These are phyloP conservation scores for Drosophila miranda DNA, from an alignment of 1,140 invertebrate species.

Conservation along the genomic window DNA sequence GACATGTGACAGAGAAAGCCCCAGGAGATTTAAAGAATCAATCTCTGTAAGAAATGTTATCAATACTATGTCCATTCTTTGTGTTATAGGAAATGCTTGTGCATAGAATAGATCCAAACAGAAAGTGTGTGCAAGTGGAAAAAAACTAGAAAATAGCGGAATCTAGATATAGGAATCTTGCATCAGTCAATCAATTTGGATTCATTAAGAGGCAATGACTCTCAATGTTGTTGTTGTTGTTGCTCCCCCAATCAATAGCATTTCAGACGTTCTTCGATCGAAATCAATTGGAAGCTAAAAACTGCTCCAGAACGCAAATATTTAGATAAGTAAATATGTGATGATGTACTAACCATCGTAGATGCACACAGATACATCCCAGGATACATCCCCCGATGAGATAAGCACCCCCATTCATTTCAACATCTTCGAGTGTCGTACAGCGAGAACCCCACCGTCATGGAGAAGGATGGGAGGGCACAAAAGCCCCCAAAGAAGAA, in stretches of 20 bases:
- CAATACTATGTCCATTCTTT: no score
- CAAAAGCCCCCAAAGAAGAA: slow-evolving; percentile 25
- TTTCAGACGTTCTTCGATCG: slow-evolving; percentile 18
- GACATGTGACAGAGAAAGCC: slow-evolving; percentile 1
- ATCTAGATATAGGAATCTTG: slow-evolving; percentile 8
- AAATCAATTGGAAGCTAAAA: slow-evolving; percentile 23
- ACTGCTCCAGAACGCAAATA: slow-evolving; percentile 29
- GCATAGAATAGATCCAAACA: no score
- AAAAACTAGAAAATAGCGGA: background rate
- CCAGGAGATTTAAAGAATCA: no score
- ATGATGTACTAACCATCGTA: slow-evolving; percentile 36
- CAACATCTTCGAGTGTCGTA: slow-evolving; percentile 29
- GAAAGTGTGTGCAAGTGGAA: no score
- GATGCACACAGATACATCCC: no score
- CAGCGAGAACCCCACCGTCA: slow-evolving; percentile 6
- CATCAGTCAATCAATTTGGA: slow-evolving; percentile 52
- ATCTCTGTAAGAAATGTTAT: no score
- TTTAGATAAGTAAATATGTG: slow-evolving; percentile 37
- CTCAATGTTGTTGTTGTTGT: slow-evolving; percentile 12
- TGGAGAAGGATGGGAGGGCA: slow-evolving; percentile 26
- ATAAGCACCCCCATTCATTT: slow-evolving; percentile 29
- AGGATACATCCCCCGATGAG: no score
- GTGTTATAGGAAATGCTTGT: no score
- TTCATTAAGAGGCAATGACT: slow-evolving; percentile 33
- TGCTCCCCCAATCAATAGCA: slow-evolving; percentile 9